A percentile compares a stretch with the other conserved stretches of the same genome.
Evolutionary conservation across 2,113 vertebrate species (phyloP).

Genomic region (Rostratula benghalensis): DNA sequence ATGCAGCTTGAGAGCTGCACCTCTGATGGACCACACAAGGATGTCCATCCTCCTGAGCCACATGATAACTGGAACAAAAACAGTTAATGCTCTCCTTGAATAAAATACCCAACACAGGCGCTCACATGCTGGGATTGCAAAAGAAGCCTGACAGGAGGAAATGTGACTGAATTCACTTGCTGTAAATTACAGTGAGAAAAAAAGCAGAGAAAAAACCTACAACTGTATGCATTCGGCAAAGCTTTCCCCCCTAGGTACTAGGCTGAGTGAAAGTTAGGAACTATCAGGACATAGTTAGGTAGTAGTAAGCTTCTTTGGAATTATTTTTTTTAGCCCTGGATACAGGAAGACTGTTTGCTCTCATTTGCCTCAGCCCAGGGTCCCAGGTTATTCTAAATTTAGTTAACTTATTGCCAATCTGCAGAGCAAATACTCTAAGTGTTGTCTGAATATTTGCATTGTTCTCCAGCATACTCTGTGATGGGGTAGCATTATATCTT

Average conservation of each 20-base stretch:
- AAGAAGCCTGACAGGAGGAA: not conserved
- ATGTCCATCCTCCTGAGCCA: not conserved
- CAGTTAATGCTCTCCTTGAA: not conserved
- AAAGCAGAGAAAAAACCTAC: not conserved
- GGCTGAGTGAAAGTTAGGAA: not conserved
- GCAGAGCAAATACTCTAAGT: not conserved
- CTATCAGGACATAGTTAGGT: not conserved
- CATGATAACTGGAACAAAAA: not conserved
- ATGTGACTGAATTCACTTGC: not conserved
- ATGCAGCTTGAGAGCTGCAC: not conserved
- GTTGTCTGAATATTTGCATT: not conserved
- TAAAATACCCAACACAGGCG: not conserved
- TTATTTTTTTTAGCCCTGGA: not conserved
- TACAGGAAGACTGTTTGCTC: not conserved
- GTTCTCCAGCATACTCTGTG: not conserved
- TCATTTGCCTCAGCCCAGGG: not conserved
- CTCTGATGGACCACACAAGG: not conserved
- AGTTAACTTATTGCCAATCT: not conserved
- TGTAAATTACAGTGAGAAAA: not conserved
- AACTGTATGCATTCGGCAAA: not conserved
- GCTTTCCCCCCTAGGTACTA: not conserved
- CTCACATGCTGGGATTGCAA: not conserved
- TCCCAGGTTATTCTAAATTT: not conserved
- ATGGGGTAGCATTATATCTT: not conserved
- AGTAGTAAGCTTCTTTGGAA: not conserved